Evolutionary conservation across 2,888 invertebrate species (phyloP).

Genomic region (Minunthozetes semirufus): DNA sequence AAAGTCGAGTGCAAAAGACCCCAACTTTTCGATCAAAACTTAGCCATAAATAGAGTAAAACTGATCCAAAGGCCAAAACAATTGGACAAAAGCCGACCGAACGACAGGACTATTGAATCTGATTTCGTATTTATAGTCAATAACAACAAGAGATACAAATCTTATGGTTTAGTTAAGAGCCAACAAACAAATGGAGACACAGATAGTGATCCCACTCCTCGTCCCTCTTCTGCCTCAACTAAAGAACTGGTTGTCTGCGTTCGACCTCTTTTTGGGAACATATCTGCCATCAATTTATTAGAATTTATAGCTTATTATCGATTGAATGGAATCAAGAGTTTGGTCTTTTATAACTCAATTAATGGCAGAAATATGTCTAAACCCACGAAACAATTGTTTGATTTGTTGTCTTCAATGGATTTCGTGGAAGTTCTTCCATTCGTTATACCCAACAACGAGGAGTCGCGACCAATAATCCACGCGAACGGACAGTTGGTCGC

Average conservation of each 20-base stretch:
- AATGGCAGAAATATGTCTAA: not conserved
- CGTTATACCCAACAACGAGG: not conserved
- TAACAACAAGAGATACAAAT: not conserved
- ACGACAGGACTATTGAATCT: not conserved
- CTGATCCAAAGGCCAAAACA: not conserved
- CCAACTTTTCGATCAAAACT: not conserved
- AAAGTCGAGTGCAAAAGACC: constrained; percentile 21
- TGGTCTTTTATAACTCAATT: constrained; percentile 28
- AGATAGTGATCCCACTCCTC: not conserved
- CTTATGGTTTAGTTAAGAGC: not conserved
- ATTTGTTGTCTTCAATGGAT: not conserved
- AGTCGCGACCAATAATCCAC: constrained; percentile 16
- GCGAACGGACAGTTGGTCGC: constrained; percentile 26
- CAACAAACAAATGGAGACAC: not conserved
- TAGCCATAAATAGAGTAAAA: not conserved
- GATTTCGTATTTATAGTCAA: not conserved
- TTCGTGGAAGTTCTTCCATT: constrained; percentile 16
- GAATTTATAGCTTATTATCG: constrained; percentile 36
- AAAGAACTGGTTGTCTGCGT: constrained; percentile 30
- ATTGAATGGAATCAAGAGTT: constrained; percentile 7
- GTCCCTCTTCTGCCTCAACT: too few species aligned
- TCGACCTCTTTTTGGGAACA: constrained; percentile 30
- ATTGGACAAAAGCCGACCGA: not conserved
- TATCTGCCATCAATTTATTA: constrained; percentile 27
- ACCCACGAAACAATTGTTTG: not conserved